Conservation (phyloP, 2,888 invertebrate species). For the Eurytoma californica region DNA sequence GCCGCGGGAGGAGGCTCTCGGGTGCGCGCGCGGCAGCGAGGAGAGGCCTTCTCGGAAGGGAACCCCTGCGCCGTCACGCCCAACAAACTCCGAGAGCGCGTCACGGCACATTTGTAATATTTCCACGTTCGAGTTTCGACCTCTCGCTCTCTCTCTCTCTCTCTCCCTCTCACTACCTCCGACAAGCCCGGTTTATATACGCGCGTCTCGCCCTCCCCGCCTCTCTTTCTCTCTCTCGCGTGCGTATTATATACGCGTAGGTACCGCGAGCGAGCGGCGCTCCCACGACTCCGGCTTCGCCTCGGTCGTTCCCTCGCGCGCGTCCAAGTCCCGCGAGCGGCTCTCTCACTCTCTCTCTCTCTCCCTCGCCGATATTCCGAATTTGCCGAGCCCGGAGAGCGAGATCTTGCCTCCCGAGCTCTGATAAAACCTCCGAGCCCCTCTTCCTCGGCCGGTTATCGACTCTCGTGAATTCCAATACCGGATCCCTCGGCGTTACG, state of each 20-base stretch:
- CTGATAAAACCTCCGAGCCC: too few relatives aligned
- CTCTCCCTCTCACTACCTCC: too few relatives aligned
- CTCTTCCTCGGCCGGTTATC: too few relatives aligned
- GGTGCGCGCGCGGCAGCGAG: not conserved
- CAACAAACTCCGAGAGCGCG: slow-evolving; percentile 68
- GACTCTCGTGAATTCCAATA: not conserved
- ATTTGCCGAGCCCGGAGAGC: too few relatives aligned
- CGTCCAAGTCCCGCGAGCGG: too few relatives aligned
- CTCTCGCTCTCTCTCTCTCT: too few relatives aligned
- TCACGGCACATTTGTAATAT: slow-evolving; percentile 74
- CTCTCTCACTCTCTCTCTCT: too few relatives aligned
- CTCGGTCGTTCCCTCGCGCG: not conserved
- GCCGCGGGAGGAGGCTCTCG: slow-evolving; percentile 4
- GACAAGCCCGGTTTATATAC: not conserved
- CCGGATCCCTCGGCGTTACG: too few relatives aligned
- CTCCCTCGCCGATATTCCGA: too few relatives aligned
- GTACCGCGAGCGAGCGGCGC: not conserved
- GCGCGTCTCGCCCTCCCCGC: slow-evolving; percentile 10
- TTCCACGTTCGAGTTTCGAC: slow-evolving; percentile 72
- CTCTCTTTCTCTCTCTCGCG: too few relatives aligned
- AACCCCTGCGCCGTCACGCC: slow-evolving; percentile 72
- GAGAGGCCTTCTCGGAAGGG: slow-evolving; percentile 56
- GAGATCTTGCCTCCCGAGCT: too few relatives aligned
- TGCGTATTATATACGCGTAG: slow-evolving; percentile 13
- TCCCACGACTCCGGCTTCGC: slow-evolving; percentile 11